Percentiles rank a stretch among this genome's conserved stretches.
These are phyloP conservation scores for Drosophila conformis DNA, from an alignment of 2,888 invertebrate genomes.

Conservation along the genomic window DNA sequence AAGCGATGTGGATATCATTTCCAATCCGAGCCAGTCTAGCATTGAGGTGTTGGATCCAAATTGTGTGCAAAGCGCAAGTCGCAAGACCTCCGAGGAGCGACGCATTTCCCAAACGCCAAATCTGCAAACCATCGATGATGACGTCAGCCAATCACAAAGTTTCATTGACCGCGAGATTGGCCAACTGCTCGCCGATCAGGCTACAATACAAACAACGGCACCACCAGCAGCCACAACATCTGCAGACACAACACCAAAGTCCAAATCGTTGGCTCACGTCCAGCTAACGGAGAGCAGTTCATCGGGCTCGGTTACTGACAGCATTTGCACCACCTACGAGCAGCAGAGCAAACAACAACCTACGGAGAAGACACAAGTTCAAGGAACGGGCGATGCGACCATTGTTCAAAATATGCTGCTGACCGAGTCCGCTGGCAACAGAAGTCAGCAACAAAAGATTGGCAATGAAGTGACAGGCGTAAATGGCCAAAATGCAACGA, in stretches of 20 bases:
- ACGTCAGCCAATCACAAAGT: conserved; percentile 57
- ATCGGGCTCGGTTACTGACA: conserved; percentile 88
- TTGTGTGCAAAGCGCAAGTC: conserved; percentile 65
- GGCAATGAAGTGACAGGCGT: conserved; percentile 14
- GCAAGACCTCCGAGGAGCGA: conserved; percentile 86
- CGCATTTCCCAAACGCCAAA: conserved; percentile 84
- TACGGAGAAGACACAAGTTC: conserved; percentile 13
- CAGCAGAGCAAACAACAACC: conserved; percentile 74
- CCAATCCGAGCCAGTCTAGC: conserved; percentile 90
- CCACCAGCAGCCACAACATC: neutral
- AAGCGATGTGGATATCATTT: conserved; percentile 90
- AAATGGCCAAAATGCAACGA: conserved; percentile 25
- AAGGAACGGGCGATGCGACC: conserved; percentile 30
- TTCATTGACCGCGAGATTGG: conserved; percentile 73
- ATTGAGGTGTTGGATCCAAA: conserved; percentile 87
- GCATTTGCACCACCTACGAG: conserved; percentile 88
- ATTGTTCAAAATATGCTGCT: conserved; percentile 42
- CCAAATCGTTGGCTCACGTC: conserved; percentile 67
- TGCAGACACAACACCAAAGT: conserved; percentile 24
- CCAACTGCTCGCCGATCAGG: conserved; percentile 33
- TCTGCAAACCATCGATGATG: conserved; percentile 85
- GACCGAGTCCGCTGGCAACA: conserved; percentile 24
- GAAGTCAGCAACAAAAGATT: conserved; percentile 11
- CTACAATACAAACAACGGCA: neutral
- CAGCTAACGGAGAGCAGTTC: conserved; percentile 88